Percentiles rank a stretch among this genome's conserved stretches.
Conservation (phyloP, 1,140 invertebrate genomes). For the Lycorma delicatula region DNA sequence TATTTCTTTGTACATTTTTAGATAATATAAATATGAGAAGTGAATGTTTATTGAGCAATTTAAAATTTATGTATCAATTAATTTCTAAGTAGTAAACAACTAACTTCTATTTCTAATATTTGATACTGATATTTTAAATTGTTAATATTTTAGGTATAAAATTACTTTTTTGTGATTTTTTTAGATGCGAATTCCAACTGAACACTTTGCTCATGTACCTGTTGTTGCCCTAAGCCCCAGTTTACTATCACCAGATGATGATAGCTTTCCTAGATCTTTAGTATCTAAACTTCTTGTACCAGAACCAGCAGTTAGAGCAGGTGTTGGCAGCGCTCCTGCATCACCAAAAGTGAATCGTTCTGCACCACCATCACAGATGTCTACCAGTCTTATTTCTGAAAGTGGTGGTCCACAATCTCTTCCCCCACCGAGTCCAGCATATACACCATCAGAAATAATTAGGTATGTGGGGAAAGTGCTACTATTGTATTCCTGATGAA, state of each 20-base stretch:
- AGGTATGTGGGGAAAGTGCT: too few species aligned
- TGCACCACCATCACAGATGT: conserved; percentile 41
- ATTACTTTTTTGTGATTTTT: conserved; percentile 24
- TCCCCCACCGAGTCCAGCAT: conserved; percentile 38
- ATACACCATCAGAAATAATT: conserved; percentile 35
- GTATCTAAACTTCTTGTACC: conserved; percentile 50
- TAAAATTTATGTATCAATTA: too few species aligned
- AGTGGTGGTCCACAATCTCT: conserved; percentile 43
- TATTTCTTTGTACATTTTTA: too few species aligned
- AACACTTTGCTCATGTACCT: conserved; percentile 91
- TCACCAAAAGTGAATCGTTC: conserved; percentile 49
- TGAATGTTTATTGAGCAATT: too few species aligned
- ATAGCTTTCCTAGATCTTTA: conserved; percentile 50
- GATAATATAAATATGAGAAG: too few species aligned
- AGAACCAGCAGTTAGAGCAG: conserved; percentile 39
- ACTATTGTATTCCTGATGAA: too few species aligned
- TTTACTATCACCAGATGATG: conserved; percentile 57
- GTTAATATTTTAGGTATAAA: background rate
- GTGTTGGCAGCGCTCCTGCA: conserved; percentile 54
- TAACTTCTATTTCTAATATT: too few species aligned
- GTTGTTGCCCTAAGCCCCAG: conserved; percentile 84
- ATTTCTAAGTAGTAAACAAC: too few species aligned
- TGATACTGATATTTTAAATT: background rate
- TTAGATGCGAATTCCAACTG: conserved; percentile 91
- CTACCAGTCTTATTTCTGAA: conserved; percentile 38